Base-by-base conservation (phyloP, 2,888 invertebrate species). In the Tetranychus piercei region DNA sequence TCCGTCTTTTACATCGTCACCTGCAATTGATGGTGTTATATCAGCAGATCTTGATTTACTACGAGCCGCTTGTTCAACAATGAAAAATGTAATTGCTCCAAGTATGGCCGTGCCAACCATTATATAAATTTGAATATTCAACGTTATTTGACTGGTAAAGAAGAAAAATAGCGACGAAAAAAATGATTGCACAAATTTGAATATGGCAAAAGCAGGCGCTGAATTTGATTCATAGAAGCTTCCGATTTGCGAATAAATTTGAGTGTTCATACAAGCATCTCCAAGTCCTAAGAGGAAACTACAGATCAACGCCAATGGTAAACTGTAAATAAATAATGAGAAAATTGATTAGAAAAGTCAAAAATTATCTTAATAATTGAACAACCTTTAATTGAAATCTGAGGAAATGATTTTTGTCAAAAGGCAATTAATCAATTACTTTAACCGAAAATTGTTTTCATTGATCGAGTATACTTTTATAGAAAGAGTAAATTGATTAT, bases 191-290 rank as follows among this genome's bases (percentile, higher is more conserved):
- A 90, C 90, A 82, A 97, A 97, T 85, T 97, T 99, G 84, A 95
- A 99, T 2, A 99, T 85, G 1, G 97, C 96, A 84, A 99, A 99
- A 0, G 97, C 97, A 15, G 95, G 90, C 0, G 95, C 92, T 0
- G 91, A 86, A 81, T 91, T 55, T 15, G 23, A 34, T 15, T n/a
- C 71, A 45, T 77, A 77, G 20, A 75, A 8, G 22, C 69, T 76
- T 2, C 95, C 96, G 64, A 99, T 84, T 77, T 96, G 88, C 0
- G 96, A 91, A 81, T 93, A 96, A 69, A 96, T 88, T 80, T 85
- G 85, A 0, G 97, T 97, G 81, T 97, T 97, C 84, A 89, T 96
- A 82, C 96, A 94, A n/a, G 94, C 91, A 82, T 99, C 97, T 0
- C 94, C 97, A 79, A 99, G 90, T 0, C 97, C 97, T 44, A 99